Evolutionary conservation across 2,797 vertebrate genomes (phyloP), one percentile per base, ranked within the genome.

Genomic region (Rhynchotus rufescens): DNA sequence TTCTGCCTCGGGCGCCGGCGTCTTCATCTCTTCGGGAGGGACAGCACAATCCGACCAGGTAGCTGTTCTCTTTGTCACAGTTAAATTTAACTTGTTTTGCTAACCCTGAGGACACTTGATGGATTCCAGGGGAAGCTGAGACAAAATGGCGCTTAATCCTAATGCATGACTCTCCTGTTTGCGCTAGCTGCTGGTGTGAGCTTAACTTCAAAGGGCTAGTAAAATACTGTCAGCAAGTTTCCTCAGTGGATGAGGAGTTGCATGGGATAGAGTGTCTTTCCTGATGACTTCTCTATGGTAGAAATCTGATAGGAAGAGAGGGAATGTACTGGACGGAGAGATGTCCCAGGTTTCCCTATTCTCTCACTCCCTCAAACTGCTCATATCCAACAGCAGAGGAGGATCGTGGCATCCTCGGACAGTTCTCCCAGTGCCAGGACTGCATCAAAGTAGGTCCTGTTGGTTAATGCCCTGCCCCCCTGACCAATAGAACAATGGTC

Each of bases 1-100:
- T 99, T 99, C 97, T 99, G 99, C 95, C 98, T 99, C 3, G 99
- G 99, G 21, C 98, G 99, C 26, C 97, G 99, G 67, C 98, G 99
- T 16, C 98, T 99, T 42, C 99, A 99, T 94, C 98, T 99, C 17
- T 99, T 99, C 38, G 99, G 99, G 79, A 97, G 99, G 89, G 99
- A 99, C 93, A 99, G 99, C 62, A 99, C 99, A 15, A 99, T 99
- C 62, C 98, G 99, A 90, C 99, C 99, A 97, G 99, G 99, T 99
- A 94, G 74, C 90, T 69, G 16, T 32, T 62, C 0, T 0, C 4
- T 12, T 25, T 62, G 12, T 23, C 22, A 16, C 15, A 19, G 14
- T 10, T 67, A 10, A 7, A 36, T 54, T 59, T 32, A n/a, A 32
- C 38, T 51, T 28, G 20, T 22, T 69, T 64, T 10, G 20, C 4